Evolutionary conservation across 92 coral and sea anemone species (phyloP).

Genomic region (Phenganax stokvisi): DNA sequence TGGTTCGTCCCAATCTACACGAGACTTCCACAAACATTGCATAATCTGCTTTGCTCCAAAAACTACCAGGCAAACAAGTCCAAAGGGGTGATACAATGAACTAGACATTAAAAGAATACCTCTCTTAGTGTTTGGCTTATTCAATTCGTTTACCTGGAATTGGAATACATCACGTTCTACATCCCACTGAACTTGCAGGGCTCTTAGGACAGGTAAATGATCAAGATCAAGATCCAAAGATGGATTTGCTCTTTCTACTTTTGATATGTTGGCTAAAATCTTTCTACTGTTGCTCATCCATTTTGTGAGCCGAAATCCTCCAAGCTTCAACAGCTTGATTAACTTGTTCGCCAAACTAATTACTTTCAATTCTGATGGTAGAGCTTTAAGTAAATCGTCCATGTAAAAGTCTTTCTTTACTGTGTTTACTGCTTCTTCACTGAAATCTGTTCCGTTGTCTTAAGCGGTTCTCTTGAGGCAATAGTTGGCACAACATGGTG

Average conservation of each 20-base stretch:
- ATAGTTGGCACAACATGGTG: not conserved
- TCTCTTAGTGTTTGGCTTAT: constrained; percentile 36
- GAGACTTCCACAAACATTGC: constrained; percentile 44
- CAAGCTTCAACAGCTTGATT: constrained; percentile 42
- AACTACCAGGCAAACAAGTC: constrained; percentile 44
- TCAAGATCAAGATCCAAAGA: constrained; percentile 50
- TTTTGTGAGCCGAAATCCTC: constrained; percentile 42
- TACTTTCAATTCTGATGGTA: not conserved
- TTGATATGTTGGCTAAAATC: constrained; percentile 21
- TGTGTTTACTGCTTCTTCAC: not conserved
- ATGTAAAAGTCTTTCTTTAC: not conserved
- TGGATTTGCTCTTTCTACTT: constrained; percentile 40
- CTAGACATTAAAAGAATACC: constrained; percentile 46
- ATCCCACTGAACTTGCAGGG: constrained; percentile 54
- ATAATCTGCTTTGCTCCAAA: constrained; percentile 47
- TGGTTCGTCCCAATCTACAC: constrained; percentile 43
- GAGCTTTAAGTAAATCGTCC: not conserved
- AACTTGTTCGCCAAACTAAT: not conserved
- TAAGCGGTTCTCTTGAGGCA: not conserved
- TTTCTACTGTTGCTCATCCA: constrained; percentile 48
- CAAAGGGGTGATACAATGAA: constrained; percentile 43
- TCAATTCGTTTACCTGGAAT: constrained; percentile 22
- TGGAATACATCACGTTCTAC: constrained; percentile 49
- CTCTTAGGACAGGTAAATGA: constrained; percentile 43
- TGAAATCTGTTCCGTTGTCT: not conserved